Evolutionary conservation across 1,140 invertebrate genomes (phyloP), one percentile per base, ranked within the genome.

Genomic region (Scylla paramamosain): DNA sequence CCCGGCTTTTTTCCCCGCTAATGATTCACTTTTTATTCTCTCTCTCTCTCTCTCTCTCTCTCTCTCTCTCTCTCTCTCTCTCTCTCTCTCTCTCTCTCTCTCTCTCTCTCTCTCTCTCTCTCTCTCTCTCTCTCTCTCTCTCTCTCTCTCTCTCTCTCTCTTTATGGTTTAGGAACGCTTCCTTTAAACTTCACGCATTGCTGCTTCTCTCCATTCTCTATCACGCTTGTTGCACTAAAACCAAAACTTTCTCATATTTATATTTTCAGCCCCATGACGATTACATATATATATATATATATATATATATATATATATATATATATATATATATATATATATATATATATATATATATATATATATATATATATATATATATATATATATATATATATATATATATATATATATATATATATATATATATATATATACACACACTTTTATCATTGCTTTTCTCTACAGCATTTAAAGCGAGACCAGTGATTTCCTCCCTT

Each of bases 61-160:
- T 92, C 91, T 77, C 28, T 59, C 91, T 92, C 59, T 92, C 52
- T 92, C 29, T 59, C 28, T 32, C 90, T 91, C 86, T 88, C 10
- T 88, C 86, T 88, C 86, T 88, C 86, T 88, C 86, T 88, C 86
- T 88, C 86, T 88, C 86, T 88, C 29, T 88, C 86, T 28, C 86
- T 39, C 45, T 88, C 45, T 39, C 29, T 39, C 16, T 88, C 28
- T 39, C 29, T 32, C 31, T 88, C 45, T 88, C n/a, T 88, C 86
- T 88, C 45, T 31, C 86, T 45, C 45, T 45, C 45, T 88, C 45
- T 20, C n/a, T 29, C 29, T 32, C 31, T 88, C 86, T 31, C 84
- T 87, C 39, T 87, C 84, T 32, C 29, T 87, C 14, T 7, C 29
- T n/a, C 29, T 83, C 29, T 10, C 7, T 83, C 82, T 83, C 29